Conservation (phyloP, 2,797 vertebrate genomes). For the Spinus olivaceus region DNA sequence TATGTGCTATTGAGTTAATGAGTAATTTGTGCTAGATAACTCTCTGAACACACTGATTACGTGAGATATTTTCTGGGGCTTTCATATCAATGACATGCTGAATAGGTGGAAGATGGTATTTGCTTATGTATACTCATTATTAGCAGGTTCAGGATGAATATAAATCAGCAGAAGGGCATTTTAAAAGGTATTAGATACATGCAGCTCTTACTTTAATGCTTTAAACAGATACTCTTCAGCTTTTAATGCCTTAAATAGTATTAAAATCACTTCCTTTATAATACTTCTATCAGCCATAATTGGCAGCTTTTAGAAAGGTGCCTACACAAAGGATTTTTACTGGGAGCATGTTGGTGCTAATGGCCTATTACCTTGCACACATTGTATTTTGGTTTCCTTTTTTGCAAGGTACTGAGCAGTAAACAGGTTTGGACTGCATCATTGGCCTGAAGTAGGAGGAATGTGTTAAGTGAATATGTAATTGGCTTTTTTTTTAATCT, state of each 20-base stretch:
- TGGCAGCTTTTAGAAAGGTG: constrained; percentile 61
- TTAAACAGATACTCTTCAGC: constrained; percentile 27
- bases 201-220: constrained; percentile 32
- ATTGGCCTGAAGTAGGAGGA: constrained; percentile 41
- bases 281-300: constrained; percentile 41
- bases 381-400: constrained; percentile 57
- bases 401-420: constrained; percentile 45
- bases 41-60: constrained; percentile 78
- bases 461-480: constrained; percentile 60
- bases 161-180: constrained; percentile 38
- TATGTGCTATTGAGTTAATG: constrained; percentile 84
- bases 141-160: constrained; percentile 39
- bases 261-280: constrained; percentile 52
- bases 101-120: constrained; percentile 58
- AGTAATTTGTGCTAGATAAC: constrained; percentile 83
- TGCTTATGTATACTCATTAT: constrained; percentile 58
- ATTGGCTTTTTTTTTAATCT: constrained; percentile 3
- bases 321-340: constrained; percentile 58
- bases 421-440: constrained; percentile 61
- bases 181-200: constrained; percentile 17
- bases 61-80: constrained; percentile 74
- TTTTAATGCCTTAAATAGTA: constrained; percentile 33
- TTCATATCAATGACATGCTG: constrained; percentile 65
- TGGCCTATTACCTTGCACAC: constrained; percentile 65
- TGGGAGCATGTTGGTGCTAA: constrained; percentile 57